Percentiles rank a stretch among this genome's conserved stretches.
Evolutionary conservation across 2,888 invertebrate genomes (phyloP).

Genomic region (Acanthoscelides obtectus): DNA sequence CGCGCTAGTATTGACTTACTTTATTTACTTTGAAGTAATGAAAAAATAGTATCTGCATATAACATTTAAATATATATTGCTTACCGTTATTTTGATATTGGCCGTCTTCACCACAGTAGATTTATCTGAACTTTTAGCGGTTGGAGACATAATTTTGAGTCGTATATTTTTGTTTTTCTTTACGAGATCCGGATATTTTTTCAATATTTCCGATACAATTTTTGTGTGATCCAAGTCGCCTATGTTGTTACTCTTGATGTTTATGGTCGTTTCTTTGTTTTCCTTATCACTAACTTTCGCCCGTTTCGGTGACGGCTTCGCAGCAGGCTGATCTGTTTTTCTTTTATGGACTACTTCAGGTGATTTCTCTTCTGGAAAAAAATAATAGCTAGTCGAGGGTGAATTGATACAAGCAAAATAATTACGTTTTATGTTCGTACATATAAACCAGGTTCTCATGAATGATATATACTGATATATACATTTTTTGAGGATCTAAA

Average conservation of each 20-base stretch:
- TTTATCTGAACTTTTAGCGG: slow-evolving; percentile 17
- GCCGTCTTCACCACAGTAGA: slow-evolving; percentile 7
- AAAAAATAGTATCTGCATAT: no score
- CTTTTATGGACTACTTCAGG: slow-evolving; percentile 18
- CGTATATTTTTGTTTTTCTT: slow-evolving; percentile 84
- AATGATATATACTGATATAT: no score
- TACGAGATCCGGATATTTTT: slow-evolving; percentile 83
- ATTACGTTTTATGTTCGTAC: no score
- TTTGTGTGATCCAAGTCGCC: slow-evolving; percentile 62
- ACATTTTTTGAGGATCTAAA: no score
- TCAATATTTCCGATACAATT: slow-evolving; percentile 80
- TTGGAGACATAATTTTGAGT: slow-evolving; percentile 69
- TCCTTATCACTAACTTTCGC: slow-evolving; percentile 58
- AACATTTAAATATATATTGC: slow-evolving; percentile 1
- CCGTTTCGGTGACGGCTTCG: slow-evolving; percentile 44
- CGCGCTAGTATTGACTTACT: no score
- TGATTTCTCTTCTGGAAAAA: background rate
- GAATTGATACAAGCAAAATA: background rate
- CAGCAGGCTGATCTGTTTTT: slow-evolving; percentile 33
- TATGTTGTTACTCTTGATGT: slow-evolving; percentile 33
- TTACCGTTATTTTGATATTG: slow-evolving; percentile 6
- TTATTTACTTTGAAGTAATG: no score
- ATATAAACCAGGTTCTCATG: no score
- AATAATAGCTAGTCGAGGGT: background rate
- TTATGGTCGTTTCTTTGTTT: slow-evolving; percentile 46